Conservation (phyloP, 2,888 invertebrate species). For the Pheosia tremula region DNA sequence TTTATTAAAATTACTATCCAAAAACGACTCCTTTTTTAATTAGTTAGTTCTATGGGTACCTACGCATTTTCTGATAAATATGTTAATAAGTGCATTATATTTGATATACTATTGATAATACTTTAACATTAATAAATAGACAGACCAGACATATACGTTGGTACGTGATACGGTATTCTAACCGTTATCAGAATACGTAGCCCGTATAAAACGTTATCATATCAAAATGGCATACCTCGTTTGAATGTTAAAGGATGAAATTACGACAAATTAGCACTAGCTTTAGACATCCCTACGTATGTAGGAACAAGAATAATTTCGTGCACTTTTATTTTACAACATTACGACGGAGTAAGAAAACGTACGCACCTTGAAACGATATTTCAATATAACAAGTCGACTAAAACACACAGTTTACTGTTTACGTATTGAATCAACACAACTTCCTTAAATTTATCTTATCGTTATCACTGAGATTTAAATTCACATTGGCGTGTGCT, state of each 20-base stretch:
- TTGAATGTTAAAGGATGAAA: too few species aligned
- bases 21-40: background rate
- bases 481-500: conserved; percentile 34
- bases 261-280: too few species aligned
- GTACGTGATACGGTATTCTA: background rate
- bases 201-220: background rate
- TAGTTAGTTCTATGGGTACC: background rate
- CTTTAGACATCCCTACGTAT: background rate
- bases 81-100: too few species aligned
- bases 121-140: too few species aligned
- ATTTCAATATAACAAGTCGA: conserved; percentile 10
- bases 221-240: background rate
- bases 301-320: background rate
- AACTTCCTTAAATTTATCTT: conserved; percentile 17
- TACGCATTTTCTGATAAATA: too few species aligned
- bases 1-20: background rate
- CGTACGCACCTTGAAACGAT: conserved; percentile 32
- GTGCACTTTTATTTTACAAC: background rate
- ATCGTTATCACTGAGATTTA: conserved; percentile 28
- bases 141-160: too few species aligned
- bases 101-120: too few species aligned
- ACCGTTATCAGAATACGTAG: conserved; percentile 11
- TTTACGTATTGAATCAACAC: conserved; percentile 25
- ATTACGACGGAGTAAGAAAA: background rate
- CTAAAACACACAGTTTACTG: conserved; percentile 14